Conservation (phyloP, 2,113 vertebrate species). For the Phylloscopus trochiloides region DNA sequence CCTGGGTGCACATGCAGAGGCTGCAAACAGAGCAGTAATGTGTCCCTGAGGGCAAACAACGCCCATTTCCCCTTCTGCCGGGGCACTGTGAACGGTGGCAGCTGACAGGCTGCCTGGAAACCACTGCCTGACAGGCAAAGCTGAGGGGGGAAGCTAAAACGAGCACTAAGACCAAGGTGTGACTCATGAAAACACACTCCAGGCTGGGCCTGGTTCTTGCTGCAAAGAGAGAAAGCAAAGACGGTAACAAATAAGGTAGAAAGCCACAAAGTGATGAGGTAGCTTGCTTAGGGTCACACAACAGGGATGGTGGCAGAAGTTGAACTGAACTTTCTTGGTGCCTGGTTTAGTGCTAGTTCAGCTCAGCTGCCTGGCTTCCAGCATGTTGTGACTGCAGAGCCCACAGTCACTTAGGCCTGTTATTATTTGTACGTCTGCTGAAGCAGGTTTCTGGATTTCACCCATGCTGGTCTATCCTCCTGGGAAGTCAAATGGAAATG, state of each 20-base stretch:
- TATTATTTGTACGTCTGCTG: slow-evolving; percentile 17
- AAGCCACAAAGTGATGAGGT: background rate
- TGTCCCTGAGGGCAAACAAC: background rate
- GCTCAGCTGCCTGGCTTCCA: background rate
- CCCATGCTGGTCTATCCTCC: slow-evolving; percentile 58
- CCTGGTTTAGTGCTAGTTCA: background rate
- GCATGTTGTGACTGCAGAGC: slow-evolving; percentile 21
- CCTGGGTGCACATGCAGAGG: background rate
- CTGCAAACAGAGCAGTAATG: background rate
- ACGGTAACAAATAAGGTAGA: background rate
- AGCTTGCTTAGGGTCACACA: background rate
- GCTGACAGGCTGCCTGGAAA: background rate
- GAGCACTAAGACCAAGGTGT: background rate
- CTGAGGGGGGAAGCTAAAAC: background rate
- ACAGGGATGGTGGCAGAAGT: background rate
- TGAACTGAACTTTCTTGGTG: background rate
- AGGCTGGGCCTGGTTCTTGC: background rate
- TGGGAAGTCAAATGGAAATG: slow-evolving; percentile 46
- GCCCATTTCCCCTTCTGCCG: background rate
- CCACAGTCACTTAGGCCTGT: background rate
- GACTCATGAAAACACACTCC: background rate
- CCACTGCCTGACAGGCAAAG: background rate
- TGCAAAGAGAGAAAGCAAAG: background rate
- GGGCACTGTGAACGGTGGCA: rapidly evolving
- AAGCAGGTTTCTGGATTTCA: slow-evolving; percentile 59